Percentiles rank a stretch among this genome's conserved stretches.
Conservation (phyloP, 2,113 vertebrate species). For the Petromus typicus region DNA sequence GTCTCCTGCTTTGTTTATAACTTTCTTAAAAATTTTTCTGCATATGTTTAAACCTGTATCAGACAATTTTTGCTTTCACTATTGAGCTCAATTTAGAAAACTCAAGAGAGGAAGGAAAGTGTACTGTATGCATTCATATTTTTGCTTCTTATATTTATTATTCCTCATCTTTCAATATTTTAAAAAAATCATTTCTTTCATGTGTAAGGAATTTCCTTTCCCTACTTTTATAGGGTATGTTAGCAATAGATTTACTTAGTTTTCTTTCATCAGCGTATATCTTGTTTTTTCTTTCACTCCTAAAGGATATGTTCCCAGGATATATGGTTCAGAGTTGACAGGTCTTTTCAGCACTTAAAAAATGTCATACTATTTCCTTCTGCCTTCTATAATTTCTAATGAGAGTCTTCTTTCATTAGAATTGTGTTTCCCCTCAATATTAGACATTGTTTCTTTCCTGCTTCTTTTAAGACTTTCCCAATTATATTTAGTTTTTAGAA, state of each 20-base stretch:
- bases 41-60: not conserved
- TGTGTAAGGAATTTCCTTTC: not conserved
- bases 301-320: not conserved
- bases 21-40: not conserved
- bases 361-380: not conserved
- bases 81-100: conserved; percentile 10
- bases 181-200: not conserved
- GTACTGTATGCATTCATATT: not conserved
- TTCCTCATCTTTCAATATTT: not conserved
- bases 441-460: not conserved
- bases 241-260: not conserved
- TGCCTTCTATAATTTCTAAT: not conserved
- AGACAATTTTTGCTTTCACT: conserved; percentile 11
- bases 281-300: not conserved
- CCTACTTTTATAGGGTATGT: not conserved
- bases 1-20: not conserved
- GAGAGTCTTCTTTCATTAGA: conserved; percentile 22
- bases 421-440: not conserved
- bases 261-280: not conserved
- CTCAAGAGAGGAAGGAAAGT: conserved; percentile 7
- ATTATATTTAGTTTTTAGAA: not conserved
- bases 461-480: not conserved
- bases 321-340: not conserved
- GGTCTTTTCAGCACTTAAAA: not conserved
- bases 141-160: not conserved